Evolutionary conservation across 2,888 invertebrate species (phyloP).

Genomic region (Hyposoter didymator): DNA sequence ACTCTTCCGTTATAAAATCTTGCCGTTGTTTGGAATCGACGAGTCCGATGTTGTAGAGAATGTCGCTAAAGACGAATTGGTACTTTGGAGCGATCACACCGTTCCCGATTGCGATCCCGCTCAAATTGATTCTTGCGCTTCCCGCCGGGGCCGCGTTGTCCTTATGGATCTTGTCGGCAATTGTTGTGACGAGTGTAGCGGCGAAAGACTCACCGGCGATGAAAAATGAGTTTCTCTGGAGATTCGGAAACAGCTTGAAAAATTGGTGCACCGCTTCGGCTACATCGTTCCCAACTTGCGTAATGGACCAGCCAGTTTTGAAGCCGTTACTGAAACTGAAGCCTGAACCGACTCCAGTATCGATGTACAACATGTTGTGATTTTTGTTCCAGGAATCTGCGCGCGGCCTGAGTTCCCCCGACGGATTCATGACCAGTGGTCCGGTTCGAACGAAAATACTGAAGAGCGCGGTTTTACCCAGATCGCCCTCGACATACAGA

Average conservation of each 20-base stretch:
- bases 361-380: conserved; percentile 94
- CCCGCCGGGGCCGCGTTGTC: conserved; percentile 86
- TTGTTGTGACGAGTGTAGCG: conserved; percentile 92
- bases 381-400: conserved; percentile 89
- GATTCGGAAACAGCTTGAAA: conserved; percentile 92
- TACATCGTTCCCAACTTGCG: conserved; percentile 92
- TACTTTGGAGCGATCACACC: conserved; percentile 92
- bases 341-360: conserved; percentile 97
- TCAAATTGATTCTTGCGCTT: conserved; percentile 88
- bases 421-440: too few relatives aligned
- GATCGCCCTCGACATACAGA: too few relatives aligned
- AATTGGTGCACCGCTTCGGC: conserved; percentile 92
- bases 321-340: conserved; percentile 88
- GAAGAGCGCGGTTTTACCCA: too few relatives aligned
- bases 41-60: too few relatives aligned
- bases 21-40: too few relatives aligned
- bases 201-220: conserved; percentile 96
- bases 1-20: too few relatives aligned
- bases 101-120: conserved; percentile 91
- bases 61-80: conserved; percentile 90
- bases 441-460: too few relatives aligned
- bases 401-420: too few relatives aligned
- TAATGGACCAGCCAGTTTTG: conserved; percentile 87
- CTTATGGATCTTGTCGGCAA: conserved; percentile 90
- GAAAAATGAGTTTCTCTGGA: conserved; percentile 92